These are phyloP conservation scores for Trogon melanurus DNA, from an alignment of 2,113 vertebrate genomes.

Conservation along the genomic window DNA sequence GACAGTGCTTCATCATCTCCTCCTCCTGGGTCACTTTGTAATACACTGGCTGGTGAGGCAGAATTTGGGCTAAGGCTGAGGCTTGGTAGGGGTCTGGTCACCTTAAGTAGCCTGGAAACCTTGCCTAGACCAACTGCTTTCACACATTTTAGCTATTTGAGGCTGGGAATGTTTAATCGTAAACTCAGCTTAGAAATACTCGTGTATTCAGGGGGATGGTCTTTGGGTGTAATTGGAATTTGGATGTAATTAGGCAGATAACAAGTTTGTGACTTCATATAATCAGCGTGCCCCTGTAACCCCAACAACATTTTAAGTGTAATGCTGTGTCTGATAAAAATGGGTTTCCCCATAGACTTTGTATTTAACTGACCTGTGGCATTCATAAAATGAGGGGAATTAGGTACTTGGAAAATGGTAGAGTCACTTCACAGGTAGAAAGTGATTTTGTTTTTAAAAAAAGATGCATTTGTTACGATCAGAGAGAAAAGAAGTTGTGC, in stretches of 20 bases:
- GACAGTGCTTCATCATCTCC: background rate
- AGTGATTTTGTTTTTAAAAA: background rate
- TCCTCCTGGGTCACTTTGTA: background rate
- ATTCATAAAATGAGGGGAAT: background rate
- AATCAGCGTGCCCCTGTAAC: background rate
- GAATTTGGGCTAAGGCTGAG: background rate
- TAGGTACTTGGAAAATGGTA: background rate
- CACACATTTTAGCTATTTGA: background rate
- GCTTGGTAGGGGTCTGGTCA: background rate
- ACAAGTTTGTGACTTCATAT: background rate
- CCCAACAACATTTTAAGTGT: background rate
- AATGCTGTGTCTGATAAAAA: background rate
- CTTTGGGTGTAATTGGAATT: background rate
- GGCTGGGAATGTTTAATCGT: background rate
- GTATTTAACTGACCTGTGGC: background rate
- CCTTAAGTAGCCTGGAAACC: background rate
- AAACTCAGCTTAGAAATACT: background rate
- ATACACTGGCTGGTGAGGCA: background rate
- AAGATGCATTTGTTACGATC: background rate
- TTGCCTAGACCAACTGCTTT: background rate
- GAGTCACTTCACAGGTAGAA: background rate
- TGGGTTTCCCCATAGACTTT: background rate
- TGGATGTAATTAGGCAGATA: background rate
- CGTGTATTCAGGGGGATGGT: rapidly evolving
- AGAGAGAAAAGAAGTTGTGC: background rate